Conservation (phyloP, 2,888 invertebrate species). For the Cyaniris semiargus region DNA sequence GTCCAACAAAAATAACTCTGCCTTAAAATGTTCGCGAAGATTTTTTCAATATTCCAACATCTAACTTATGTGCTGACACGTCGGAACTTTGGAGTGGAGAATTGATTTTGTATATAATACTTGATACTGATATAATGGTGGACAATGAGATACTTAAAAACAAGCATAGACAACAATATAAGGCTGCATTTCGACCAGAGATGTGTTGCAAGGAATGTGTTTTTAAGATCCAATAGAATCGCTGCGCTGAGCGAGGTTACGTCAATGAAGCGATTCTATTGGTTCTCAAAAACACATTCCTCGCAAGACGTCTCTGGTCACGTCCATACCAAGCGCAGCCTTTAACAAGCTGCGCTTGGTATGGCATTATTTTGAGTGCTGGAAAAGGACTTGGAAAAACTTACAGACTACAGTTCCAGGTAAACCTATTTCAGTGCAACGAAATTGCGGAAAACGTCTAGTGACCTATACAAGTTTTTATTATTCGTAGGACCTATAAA, state of each 20-base stretch:
- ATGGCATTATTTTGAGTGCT: not conserved
- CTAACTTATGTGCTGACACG: conserved; percentile 8
- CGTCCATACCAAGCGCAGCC: too few species aligned
- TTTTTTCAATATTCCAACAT: conserved; percentile 17
- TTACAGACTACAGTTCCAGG: too few species aligned
- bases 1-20: conserved; percentile 55
- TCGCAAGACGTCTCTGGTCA: too few species aligned
- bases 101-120: not conserved
- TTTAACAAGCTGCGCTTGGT: too few species aligned
- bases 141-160: not conserved
- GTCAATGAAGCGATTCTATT: too few species aligned
- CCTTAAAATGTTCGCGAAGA: conserved; percentile 22
- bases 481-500: not conserved
- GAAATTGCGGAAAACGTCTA: not conserved
- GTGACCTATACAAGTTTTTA: too few species aligned
- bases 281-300: too few species aligned
- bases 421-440: not conserved
- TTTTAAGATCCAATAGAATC: too few species aligned
- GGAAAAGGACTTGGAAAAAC: not conserved
- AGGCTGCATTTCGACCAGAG: too few species aligned
- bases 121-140: not conserved
- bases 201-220: too few species aligned
- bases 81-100: not conserved
- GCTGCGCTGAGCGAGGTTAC: too few species aligned
- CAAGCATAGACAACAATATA: not conserved